A percentile compares a stretch with the other conserved stretches of the same genome.
phyloP scores from a whole-genome alignment of 2,888 invertebrate genomes.

The Cephus rjabovi region DNA sequence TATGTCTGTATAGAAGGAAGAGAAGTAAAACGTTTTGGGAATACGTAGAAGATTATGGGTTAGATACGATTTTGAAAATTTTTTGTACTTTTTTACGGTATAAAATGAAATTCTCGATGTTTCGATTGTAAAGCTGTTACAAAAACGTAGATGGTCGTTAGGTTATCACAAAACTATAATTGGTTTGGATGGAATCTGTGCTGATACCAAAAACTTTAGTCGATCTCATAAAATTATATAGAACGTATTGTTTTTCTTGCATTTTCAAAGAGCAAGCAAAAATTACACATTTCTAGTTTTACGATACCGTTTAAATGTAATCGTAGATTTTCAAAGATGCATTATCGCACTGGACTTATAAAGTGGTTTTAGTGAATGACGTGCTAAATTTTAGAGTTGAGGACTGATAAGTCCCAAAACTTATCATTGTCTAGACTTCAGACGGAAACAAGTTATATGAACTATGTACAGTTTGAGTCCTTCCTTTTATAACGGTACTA shows the following conservation, averaged over 20 bases:
- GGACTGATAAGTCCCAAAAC: neutral
- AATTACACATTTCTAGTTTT: neutral
- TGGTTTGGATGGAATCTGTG: neutral
- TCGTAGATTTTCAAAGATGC: too few species aligned
- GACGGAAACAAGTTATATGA: neutral
- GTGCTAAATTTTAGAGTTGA: neutral
- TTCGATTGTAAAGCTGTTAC: neutral
- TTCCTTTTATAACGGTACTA: neutral
- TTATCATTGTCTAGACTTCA: neutral
- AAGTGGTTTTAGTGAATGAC: neutral
- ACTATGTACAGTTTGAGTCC: neutral
- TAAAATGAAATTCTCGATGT: neutral
- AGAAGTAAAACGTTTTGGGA: neutral
- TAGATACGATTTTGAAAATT: neutral
- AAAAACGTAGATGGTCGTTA: neutral
- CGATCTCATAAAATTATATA: neutral
- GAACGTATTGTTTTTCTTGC: neutral
- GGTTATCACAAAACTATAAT: neutral
- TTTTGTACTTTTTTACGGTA: neutral
- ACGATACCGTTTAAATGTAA: neutral
- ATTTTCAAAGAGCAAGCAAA: neutral
- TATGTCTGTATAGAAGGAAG: neutral
- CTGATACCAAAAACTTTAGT: neutral
- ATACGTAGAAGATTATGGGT: neutral
- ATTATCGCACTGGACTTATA: neutral